Base-by-base conservation (phyloP, 30 jellyfish, hydroid and myxozoan species). In the Cassiopea andromeda region DNA sequence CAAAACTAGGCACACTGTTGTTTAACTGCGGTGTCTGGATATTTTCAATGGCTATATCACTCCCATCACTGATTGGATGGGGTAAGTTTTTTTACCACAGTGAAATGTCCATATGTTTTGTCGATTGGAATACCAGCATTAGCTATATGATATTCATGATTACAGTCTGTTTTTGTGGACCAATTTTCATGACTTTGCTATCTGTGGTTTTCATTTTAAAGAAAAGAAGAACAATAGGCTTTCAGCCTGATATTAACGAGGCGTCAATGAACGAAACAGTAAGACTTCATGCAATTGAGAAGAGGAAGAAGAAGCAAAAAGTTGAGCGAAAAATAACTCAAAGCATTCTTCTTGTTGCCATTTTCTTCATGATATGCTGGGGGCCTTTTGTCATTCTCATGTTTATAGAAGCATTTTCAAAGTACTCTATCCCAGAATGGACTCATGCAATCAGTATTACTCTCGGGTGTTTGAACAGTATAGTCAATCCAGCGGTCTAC, bases 361-460 rank as follows among this genome's bases (percentile, higher is more conserved):
- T 54, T 54, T 54, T 54, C 64, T 54, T 54, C 12, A 54, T 54
- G 64, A 3, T 54, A 10, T 54, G 64, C 64, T 91, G 97, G 97
- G 97, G 97, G 18, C 97, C 97, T 46, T 91, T 91, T 85, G 97
- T 85, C 7, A 75, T 85, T 38, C 85, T 91, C n/a, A 91, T 91
- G 94, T 85, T 91, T 61, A 19, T 78, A n/a, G 90, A 85, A 3
- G 87, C 49, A 17, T 38, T 91, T 59, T 85, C 64, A 54, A 54
- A 54, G 7, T 54, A 54, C 12, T 10, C 7, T 3, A 54, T 54
- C 12, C 80, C 92, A 0, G 87, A 58, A 7, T 80, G 92, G 96
- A 58, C 48, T 15, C 92, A 80, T 69, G 54, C 70, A 54, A 87
- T 64, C 2, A 46, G 85, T 3, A 67, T 82, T 50, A 8, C 66